Conservation (phyloP, 2,113 vertebrate species). For the Oreotrochilus melanogaster region DNA sequence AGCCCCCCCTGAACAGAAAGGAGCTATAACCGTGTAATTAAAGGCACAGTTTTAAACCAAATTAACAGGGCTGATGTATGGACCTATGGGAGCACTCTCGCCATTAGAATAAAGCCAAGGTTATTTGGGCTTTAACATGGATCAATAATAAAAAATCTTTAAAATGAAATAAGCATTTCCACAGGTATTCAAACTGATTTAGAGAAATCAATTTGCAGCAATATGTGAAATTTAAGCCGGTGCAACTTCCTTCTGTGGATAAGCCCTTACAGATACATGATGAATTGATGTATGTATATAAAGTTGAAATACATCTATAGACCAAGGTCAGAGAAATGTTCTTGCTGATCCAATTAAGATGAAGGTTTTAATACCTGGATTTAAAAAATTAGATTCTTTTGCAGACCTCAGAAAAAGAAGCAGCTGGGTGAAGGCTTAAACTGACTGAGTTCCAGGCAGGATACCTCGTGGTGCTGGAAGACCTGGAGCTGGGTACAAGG, state of each 20-base stretch:
- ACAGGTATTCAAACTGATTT: constrained; percentile 25
- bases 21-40: not conserved
- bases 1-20: not conserved
- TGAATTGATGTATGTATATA: not conserved
- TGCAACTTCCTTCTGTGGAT: not conserved
- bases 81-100: not conserved
- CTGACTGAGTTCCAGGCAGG: rapidly evolving
- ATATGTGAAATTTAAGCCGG: constrained; percentile 7
- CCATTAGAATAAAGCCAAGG: not conserved
- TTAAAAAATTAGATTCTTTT: not conserved
- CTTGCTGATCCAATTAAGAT: constrained; percentile 46
- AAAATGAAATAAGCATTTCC: constrained; percentile 23
- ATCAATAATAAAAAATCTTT: constrained; percentile 2
- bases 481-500: rapidly evolving
- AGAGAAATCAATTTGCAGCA: constrained; percentile 34
- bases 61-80: not conserved
- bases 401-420: not conserved
- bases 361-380: not conserved
- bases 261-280: not conserved
- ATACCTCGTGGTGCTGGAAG: not conserved
- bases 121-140: constrained; percentile 1
- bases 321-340: not conserved
- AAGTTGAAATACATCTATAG: not conserved
- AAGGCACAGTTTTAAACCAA: not conserved
- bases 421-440: not conserved